Base-by-base conservation (phyloP, 2,888 invertebrate genomes). In the Thera obeliscata region DNA sequence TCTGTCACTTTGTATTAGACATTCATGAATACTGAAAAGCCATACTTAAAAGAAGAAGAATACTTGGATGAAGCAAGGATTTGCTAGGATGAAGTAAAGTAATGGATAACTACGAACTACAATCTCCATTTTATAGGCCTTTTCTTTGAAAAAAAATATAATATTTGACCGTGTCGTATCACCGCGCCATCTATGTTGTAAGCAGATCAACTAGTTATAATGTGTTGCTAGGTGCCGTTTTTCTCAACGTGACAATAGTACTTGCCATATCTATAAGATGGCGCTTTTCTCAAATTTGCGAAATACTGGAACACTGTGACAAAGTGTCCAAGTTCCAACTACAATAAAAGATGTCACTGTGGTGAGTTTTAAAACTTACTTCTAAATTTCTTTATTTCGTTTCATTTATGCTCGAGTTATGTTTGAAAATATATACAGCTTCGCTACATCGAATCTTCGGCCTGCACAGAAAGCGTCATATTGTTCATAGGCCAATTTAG, bases 401-500 rank as follows among this genome's bases (percentile, higher is more conserved):
- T 62, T 36, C 41, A 72, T 46, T 63, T 77, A 78, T n/a, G 81
- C 58, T 49, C 46, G 54, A 9, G 85, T 86, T 2, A 80, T 68
- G 52, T 87, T 86, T 2, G 86, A 81, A 33, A 87, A 83, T 36
- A 85, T 78, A 66, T 87, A 88, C 2, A 89, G 70, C 63, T 90
- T 90, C 1, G 80, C 74, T 33, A 83, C 75, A 43, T 88, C 84
- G 48, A 87, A 89, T 0, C 80, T 79, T n/a, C 81, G 82, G 38
- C 78, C 70, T 4, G 77, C 60, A 70, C 88, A 90, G 65, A 87
- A 80, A 1, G 82, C 77, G 59, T 86, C 87, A 66, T 90, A 90
- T n/a, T 86, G 85, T 6, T 90, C 90, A 70, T 88, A 89, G 0
- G 85, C 84, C 46, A 92, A 68, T 65, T 87, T 89, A 1, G 81